Percentiles rank a stretch among this genome's conserved stretches.
These are phyloP conservation scores for Anastrepha ludens DNA, from an alignment of 1,140 invertebrate species.

Conservation along the genomic window DNA sequence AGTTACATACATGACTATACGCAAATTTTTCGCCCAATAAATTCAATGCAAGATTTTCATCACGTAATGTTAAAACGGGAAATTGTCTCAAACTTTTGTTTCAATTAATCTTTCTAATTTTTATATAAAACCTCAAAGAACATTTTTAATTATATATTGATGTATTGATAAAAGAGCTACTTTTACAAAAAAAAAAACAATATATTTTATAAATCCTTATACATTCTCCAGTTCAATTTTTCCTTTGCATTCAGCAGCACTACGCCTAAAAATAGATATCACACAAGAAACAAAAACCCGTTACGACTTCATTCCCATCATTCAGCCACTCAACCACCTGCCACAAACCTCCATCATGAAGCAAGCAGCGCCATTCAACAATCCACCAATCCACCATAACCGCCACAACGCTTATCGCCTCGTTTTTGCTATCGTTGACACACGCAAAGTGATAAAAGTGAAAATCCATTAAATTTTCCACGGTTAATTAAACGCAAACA, in stretches of 20 bases:
- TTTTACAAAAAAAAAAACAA: too few species aligned
- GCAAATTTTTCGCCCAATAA: too few species aligned
- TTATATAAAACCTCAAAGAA: too few species aligned
- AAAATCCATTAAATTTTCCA: conserved; percentile 55
- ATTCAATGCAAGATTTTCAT: too few species aligned
- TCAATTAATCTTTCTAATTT: too few species aligned
- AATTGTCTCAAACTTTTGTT: too few species aligned
- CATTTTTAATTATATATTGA: too few species aligned
- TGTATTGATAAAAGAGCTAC: too few species aligned
- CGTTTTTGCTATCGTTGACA: conserved; percentile 50
- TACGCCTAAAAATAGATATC: not conserved
- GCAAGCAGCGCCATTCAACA: not conserved
- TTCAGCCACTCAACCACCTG: not conserved
- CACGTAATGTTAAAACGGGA: too few species aligned
- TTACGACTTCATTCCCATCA: not conserved
- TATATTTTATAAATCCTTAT: too few species aligned
- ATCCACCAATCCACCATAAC: conserved; percentile 10
- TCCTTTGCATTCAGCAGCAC: not conserved
- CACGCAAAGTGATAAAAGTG: conserved; percentile 54
- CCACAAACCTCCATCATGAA: not conserved
- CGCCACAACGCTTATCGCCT: conserved; percentile 23
- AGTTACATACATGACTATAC: too few species aligned
- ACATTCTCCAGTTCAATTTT: not conserved
- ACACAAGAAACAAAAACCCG: not conserved
- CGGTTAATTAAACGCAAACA: conserved; percentile 55